Evolutionary conservation across 1,140 invertebrate species (phyloP), one percentile per base, ranked within the genome.

Genomic region (Gonatopus flavifemur): DNA sequence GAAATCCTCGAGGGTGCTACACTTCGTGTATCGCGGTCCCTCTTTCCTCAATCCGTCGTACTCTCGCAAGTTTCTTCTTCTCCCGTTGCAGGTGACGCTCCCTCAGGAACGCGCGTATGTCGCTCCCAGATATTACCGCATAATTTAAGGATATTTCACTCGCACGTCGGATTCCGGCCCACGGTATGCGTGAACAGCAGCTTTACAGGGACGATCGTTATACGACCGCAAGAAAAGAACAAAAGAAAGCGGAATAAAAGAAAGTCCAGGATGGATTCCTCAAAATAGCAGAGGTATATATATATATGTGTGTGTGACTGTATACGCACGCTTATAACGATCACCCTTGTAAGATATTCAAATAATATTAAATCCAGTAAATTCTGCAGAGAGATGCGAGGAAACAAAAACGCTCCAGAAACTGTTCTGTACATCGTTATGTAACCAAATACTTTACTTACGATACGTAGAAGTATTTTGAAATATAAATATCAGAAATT

Each of bases 91-190:
- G 37, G 42, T 49, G 47, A 41, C 47, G 55, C 47, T 44, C 37
- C 53, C 52, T 53, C 44, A 42, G 47, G 43, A 38, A 47, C 21
- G 35, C 32, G 33, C 33, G 50, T 52, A 49, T 54, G 59, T 64
- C 55, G 54, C 52, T 58, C 40, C 50, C 56, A 57, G 56, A 71
- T 70, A 71, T 70, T 70, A 66, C 69, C 56, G 67, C 64, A 71
- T 71, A 71, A 71, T 71, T 67, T 69, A 61, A 12, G 50, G 50
- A 68, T 71, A 69, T 67, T 67, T 71, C 69, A 70, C 52, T 48
- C 20, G 45, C 38, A 21, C 42, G 50, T 45, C 20, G 40, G 36
- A 62, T 57, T 55, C 52, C 50, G 33, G 28, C 43, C 30, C 31
- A 22, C 43, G 49, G 40, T 40, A 18, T 28, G 16, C 21, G 47